phyloP scores from a whole-genome alignment of 2,888 invertebrate species.

The Cyrtodaria siliqua region DNA sequence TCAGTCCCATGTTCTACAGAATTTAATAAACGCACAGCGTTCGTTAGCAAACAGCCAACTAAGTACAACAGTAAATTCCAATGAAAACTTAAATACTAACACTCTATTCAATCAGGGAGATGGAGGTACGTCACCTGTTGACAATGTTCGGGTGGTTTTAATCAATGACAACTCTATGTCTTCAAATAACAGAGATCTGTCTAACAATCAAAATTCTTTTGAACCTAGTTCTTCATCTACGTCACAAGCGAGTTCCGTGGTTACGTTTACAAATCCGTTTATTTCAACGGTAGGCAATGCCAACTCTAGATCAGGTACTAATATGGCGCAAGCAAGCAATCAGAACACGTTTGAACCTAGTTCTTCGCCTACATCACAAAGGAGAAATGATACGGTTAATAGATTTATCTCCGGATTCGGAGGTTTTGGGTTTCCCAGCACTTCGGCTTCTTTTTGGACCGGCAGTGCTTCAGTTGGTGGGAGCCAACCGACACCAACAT shows the following conservation, averaged over 20 bases:
- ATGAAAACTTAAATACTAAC: neutral
- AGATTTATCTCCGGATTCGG: conserved; percentile 17
- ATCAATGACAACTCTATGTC: neutral
- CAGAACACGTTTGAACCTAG: no score
- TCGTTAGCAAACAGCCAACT: neutral
- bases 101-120: neutral
- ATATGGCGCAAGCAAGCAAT: no score
- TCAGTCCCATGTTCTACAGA: conserved; percentile 23
- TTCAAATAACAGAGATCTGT: no score
- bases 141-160: conserved; percentile 11
- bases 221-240: no score
- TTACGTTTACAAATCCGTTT: no score
- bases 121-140: neutral
- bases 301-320: no score
- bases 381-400: conserved; percentile 7
- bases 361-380: no score
- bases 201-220: no score
- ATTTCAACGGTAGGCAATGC: no score
- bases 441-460: conserved; percentile 33
- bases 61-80: neutral
- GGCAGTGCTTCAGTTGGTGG: neutral
- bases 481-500: neutral
- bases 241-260: no score
- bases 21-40: conserved; percentile 3
- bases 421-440: conserved; percentile 24